Base-by-base conservation (phyloP, 2,888 invertebrate genomes). In the Melanargia galathea region DNA sequence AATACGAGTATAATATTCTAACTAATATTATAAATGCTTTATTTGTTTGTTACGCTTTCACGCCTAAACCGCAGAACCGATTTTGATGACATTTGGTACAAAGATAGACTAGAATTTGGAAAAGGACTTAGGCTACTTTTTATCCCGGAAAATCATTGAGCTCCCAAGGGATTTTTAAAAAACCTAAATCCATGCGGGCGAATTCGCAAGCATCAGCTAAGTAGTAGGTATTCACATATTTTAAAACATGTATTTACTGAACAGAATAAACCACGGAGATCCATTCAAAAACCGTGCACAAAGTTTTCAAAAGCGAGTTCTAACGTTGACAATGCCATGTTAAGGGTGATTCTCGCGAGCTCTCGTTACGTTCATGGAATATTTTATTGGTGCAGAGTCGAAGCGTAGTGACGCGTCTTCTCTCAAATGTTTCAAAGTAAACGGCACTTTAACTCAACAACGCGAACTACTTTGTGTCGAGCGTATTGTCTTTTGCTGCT, bases 291-390 rank as follows among this genome's bases (percentile, higher is more conserved):
- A 51, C 11, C 51, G 33, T 16, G 3, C 13, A 26, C 18, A 52
- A 52, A 52, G 33, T 20, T 49, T 49, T 33, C 38, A 49, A 20
- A 62, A 46, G 51, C 49, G 38, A 62, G 55, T 59, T 59, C 58
- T 61, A 64, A 64, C 63, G 63, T 66, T 66, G 63, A 64, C 56
- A 66, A 65, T 63, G 54, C 51, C 49, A 40, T 62, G 62, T 62
- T 61, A 62, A 55, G 58, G 59, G 55, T 64, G 24, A 64, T 40
- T 35, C 61, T 18, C 35, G 45, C 11, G 20, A 48, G 52, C 35
- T 11, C 20, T 11, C 13, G 6, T 52, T 35, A 35, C 13, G n/a
- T 6, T 40, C 6, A 40, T n/a, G 2, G 2, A 7, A 40, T 40
- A 40, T 7, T 40, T 7, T 2, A n/a, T n/a, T n/a, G n/a, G n/a